Evolutionary conservation across 1,140 invertebrate species (phyloP).

Genomic region (Trypoxylus dichotomus): DNA sequence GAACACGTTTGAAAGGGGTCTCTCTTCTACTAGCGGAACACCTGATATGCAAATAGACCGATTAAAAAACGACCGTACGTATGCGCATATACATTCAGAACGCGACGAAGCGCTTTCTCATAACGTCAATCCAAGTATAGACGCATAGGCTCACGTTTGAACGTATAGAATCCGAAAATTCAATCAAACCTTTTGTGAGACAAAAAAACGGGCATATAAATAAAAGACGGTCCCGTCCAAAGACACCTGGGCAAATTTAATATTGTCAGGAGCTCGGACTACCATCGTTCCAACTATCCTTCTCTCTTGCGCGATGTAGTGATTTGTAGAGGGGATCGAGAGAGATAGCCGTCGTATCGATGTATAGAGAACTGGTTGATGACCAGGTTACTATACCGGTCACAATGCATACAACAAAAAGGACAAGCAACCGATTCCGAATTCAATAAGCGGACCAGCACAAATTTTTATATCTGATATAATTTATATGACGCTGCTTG

Average conservation of each 20-base stretch:
- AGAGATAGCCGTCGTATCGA: not conserved
- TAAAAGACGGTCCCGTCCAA: constrained; percentile 4
- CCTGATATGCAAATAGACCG: constrained; percentile 16
- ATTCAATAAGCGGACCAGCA: constrained; percentile 6
- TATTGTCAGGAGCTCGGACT: constrained; percentile 11
- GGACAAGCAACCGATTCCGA: not conserved
- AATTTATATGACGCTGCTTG: not conserved
- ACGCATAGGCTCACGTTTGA: constrained; percentile 1
- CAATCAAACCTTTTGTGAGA: constrained; percentile 22
- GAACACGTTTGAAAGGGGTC: not conserved
- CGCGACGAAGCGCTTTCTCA: not conserved
- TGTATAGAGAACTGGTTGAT: constrained; percentile 16
- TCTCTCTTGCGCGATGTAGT: not conserved
- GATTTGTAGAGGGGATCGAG: not conserved
- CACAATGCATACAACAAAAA: not conserved
- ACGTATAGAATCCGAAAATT: constrained; percentile 14
- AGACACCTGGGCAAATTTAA: constrained; percentile 21
- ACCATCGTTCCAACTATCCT: not conserved
- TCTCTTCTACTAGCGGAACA: not conserved
- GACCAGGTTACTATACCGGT: constrained; percentile 9
- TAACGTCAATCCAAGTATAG: constrained; percentile 19
- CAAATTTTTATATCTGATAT: constrained; percentile 23
- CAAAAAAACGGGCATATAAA: constrained; percentile 12
- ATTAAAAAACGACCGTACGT: not conserved
- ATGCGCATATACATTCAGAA: not conserved